Percentiles rank a stretch among this genome's conserved stretches.
Conservation (phyloP, 2,888 invertebrate genomes). For the Parapristionchus giblindavisi region DNA sequence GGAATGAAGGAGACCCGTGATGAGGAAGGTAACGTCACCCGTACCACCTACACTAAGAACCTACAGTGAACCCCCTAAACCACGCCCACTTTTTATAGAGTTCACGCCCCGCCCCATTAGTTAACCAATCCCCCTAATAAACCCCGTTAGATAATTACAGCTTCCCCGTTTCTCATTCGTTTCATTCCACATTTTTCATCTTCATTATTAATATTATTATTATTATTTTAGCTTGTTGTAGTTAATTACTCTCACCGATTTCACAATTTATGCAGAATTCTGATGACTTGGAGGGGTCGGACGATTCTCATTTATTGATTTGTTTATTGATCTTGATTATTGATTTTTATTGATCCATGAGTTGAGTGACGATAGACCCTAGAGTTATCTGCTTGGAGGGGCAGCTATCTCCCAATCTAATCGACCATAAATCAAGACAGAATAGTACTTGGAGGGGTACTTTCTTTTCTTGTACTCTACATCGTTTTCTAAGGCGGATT, state of each 20-base stretch:
- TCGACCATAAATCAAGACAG: background rate
- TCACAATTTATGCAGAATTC: no score
- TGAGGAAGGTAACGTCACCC: slow-evolving; percentile 66
- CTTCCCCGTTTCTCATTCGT: background rate
- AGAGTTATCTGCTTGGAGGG: no score
- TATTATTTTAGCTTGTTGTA: background rate
- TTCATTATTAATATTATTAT: background rate
- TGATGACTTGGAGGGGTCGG: no score
- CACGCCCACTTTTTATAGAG: no score
- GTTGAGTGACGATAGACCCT: no score
- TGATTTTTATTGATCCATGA: no score
- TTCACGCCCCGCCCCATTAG: no score
- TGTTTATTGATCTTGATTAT: background rate
- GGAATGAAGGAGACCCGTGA: slow-evolving; percentile 67
- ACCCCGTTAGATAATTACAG: no score
- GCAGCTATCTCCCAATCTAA: no score
- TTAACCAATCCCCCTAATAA: no score
- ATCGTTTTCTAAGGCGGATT: background rate
- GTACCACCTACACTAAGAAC: slow-evolving; percentile 44
- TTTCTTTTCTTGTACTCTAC: background rate
- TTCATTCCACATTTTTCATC: background rate
- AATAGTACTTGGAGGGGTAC: background rate
- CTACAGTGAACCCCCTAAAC: slow-evolving; percentile 21
- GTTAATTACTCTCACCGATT: slow-evolving; percentile 6
- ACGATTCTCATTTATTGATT: background rate